Evolutionary conservation across 2,113 vertebrate genomes (phyloP).

Genomic region (Eulemur macaco): DNA sequence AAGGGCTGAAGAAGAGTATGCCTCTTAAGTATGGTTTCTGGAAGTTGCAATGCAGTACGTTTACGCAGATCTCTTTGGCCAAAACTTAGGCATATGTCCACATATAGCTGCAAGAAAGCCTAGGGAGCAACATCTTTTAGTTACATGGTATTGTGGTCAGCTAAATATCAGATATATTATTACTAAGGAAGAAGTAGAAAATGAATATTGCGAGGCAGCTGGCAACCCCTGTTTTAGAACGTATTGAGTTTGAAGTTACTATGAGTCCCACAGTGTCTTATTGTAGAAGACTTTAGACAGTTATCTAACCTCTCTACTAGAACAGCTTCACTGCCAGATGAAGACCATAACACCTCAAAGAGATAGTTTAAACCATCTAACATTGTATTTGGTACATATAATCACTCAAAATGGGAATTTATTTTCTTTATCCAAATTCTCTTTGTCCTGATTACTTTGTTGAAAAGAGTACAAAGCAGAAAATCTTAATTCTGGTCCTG

Average conservation of each 20-base stretch:
- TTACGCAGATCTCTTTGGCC: neutral
- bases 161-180: neutral
- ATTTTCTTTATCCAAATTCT: conserved; percentile 4
- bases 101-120: no score
- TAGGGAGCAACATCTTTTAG: neutral
- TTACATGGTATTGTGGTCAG: neutral
- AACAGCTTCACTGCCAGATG: neutral
- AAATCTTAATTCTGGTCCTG: neutral
- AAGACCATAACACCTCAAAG: neutral
- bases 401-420: neutral
- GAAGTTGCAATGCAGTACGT: neutral
- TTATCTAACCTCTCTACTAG: neutral
- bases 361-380: neutral
- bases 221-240: neutral
- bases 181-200: neutral
- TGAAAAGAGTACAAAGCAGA: neutral
- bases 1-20: neutral
- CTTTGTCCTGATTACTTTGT: neutral
- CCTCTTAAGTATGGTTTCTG: neutral
- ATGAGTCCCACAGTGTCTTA: neutral
- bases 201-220: neutral
- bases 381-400: neutral
- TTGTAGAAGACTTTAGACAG: neutral
- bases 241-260: neutral
- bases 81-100: neutral